Evolutionary conservation across 2,888 invertebrate genomes (phyloP), one percentile per base, ranked within the genome.

Genomic region (Lymantria dispar): DNA sequence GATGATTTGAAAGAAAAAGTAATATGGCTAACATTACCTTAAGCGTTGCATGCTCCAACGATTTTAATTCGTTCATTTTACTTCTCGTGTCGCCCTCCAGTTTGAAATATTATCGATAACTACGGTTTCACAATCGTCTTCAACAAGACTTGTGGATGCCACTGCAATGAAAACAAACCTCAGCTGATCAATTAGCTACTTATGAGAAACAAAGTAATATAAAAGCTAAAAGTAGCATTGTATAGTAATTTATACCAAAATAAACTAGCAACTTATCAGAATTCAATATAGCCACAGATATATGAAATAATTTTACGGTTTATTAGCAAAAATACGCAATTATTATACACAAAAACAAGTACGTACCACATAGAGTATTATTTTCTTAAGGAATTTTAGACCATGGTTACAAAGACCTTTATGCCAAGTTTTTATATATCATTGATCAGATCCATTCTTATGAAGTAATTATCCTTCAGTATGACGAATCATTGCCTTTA

Each of bases 21-120:
- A 61, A 58, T 45, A 64, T 60, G 64, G 64, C 56, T 42, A 48
- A 52, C 60, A 39, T 13, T 89, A 96, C 97, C 94, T 98, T 98
- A 62, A 99, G 92, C 29, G 98, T 98, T 47, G 98, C 96, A 91
- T 99, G 98, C 86, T 99, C 99, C 80, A 99, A 91, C 62, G 97
- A 96, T 86, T 97, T 98, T 58, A 98, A 93, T 92, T 98, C 98
- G 81, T 97, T 95, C 98, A 98, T 98, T 72, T 75, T 89, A 56
- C 49, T 48, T 42, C 62, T 58, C 12, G 48, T 57, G 50, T 48
- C 48, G 14, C 42, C 59, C 29, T 54, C 54, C 43, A 45, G 43
- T 50, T 56, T 52, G 38, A 44, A 55, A 33, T 7, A 10, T 33
- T 33, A 33, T 33, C 33, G 33, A 8, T 10, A 33, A 33, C 33